Conservation (phyloP, 2,797 vertebrate genomes). For the Schizopygopsis pylzovi region DNA sequence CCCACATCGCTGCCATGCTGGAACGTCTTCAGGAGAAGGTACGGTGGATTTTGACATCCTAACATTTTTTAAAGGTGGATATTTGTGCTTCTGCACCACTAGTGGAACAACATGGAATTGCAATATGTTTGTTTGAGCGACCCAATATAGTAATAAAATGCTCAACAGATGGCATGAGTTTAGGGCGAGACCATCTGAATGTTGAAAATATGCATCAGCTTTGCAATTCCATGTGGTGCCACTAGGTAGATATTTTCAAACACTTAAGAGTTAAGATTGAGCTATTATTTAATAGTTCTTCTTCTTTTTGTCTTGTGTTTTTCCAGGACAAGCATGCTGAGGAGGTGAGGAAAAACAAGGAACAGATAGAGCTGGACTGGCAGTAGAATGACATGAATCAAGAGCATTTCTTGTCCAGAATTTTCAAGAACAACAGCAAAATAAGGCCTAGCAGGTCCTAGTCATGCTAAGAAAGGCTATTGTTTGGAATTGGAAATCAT, state of each 20-base stretch:
- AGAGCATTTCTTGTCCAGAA: conserved; percentile 18
- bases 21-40: conserved; percentile 92
- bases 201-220: neutral
- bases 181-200: neutral
- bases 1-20: conserved; percentile 86
- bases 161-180: neutral
- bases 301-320: conserved; percentile 57
- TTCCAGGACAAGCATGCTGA: conserved; percentile 90
- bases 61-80: neutral
- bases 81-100: neutral
- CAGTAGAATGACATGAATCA: conserved; percentile 66
- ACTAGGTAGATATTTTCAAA: conserved; percentile 5
- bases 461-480: conserved; percentile 11
- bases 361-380: conserved; percentile 81
- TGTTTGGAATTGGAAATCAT: neutral
- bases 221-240: neutral
- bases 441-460: neutral
- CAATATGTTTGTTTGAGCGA: neutral
- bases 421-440: conserved; percentile 2
- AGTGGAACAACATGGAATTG: conserved; percentile 11
- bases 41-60: neutral
- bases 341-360: conserved; percentile 91
- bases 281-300: neutral
- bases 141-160: neutral
- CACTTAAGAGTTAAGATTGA: neutral